Evolutionary conservation across 2,888 invertebrate genomes (phyloP).

Genomic region (Bugula neritina): DNA sequence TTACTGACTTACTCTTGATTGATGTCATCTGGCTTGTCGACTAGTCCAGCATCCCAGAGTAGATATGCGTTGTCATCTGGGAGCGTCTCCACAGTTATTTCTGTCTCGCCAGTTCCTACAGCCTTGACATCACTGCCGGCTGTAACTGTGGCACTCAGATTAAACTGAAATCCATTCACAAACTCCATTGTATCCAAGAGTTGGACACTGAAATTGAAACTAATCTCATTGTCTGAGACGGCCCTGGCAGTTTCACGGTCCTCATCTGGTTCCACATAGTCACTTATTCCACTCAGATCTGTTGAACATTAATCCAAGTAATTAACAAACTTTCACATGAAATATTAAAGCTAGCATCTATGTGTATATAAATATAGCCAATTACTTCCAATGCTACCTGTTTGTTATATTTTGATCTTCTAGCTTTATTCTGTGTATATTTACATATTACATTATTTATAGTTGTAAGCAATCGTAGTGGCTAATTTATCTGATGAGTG

Average conservation of each 20-base stretch:
- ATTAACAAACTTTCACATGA: no score
- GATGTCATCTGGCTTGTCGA: background rate
- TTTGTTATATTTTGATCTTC: no score
- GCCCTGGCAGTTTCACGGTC: background rate
- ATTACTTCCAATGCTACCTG: no score
- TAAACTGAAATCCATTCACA: background rate
- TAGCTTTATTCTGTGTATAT: no score
- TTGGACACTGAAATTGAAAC: background rate
- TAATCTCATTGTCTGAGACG: background rate
- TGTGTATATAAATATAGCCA: no score
- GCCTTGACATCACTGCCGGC: background rate
- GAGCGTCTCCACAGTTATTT: background rate
- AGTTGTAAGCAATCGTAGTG: no score
- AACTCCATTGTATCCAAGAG: background rate
- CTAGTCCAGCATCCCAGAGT: background rate
- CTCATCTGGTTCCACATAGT: background rate
- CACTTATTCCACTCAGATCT: background rate
- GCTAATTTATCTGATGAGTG: no score
- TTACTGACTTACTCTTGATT: background rate
- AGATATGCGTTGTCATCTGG: background rate
- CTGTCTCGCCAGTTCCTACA: background rate
- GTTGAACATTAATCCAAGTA: no score
- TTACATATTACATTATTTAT: no score
- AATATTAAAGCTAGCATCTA: no score
- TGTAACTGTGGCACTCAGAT: background rate